Base-by-base conservation (phyloP, 2,888 invertebrate species). In the Omphaloscelis lunosa region DNA sequence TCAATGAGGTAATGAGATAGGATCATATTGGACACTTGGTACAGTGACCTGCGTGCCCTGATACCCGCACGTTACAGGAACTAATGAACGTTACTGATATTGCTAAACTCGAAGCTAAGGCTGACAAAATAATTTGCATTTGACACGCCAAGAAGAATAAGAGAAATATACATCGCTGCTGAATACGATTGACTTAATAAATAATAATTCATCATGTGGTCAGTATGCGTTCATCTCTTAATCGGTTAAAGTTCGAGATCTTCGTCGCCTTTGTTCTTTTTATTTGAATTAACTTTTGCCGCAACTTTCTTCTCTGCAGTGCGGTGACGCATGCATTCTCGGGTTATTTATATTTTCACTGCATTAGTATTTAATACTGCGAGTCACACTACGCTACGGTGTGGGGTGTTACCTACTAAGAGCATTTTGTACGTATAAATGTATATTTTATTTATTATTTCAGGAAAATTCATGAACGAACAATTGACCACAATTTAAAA, bases 261-360 rank as follows among this genome's bases (percentile, higher is more conserved):
- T 51, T 51, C 23, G n/a, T 11, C 17, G 45, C 15, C 29, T 79
- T 73, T 63, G 66, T 81, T 69, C 66, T 53, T 71, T 65, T 39
- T 68, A 61, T 82, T 82, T 45, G 72, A 83, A 69, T 69, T 68
- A 74, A 62, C 15, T 27, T 72, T 72, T 72, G 67, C 67, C 85
- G 74, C 84, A 84, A 62, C 29, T 72, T 73, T 84, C 72, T 48
- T 41, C 76, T 78, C 84, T 67, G 84, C 84, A 85, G 79, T 79
- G 79, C 77, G 75, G 74, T 75, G 85, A 79, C 85, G 84, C 80
- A 67, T 83, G 79, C 82, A 84, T 77, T 74, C 74, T 45, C 39
- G 23, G 59, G 62, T 63, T 84, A 82, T 77, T 79, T 82, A 79
- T 79, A 82, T 82, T 79, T 78, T 77, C 62, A 62, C 82, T 79